These are phyloP conservation scores for Oithona nana DNA, from an alignment of 2,888 invertebrate species.

Conservation along the genomic window DNA sequence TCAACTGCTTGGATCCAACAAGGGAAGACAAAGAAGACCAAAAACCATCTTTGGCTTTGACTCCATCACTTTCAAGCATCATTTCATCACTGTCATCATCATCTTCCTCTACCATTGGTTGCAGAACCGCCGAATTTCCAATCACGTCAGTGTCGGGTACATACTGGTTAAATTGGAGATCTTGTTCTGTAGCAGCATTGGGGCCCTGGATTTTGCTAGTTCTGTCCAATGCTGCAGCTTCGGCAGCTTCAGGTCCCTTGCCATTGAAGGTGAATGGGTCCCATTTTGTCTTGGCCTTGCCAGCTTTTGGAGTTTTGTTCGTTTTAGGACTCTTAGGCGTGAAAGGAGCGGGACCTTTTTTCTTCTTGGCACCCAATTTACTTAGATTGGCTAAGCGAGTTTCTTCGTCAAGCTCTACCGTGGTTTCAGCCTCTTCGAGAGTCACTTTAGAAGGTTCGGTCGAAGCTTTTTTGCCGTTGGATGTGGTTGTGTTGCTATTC, in stretches of 20 bases:
- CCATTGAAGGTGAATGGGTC: constrained; percentile 23
- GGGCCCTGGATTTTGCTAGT: background rate
- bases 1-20: constrained; percentile 72
- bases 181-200: constrained; percentile 17
- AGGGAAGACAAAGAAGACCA: constrained; percentile 27
- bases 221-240: background rate
- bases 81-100: constrained; percentile 27
- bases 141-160: constrained; percentile 9
- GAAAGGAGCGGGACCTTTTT: constrained; percentile 6
- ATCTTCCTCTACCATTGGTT: constrained; percentile 39
- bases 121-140: constrained; percentile 1
- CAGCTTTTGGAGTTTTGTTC: constrained; percentile 31
- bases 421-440: background rate
- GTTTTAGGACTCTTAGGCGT: constrained; percentile 34
- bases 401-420: background rate
- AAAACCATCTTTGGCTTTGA: background rate
- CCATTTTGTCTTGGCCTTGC: constrained; percentile 14
- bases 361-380: constrained; percentile 19
- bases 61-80: background rate
- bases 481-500: background rate
- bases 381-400: constrained; percentile 21
- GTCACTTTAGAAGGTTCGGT: background rate
- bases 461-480: constrained; percentile 3
- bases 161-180: constrained; percentile 19
- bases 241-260: constrained; percentile 21